Base-by-base conservation (phyloP, 30 jellyfish, hydroid and myxozoan species). In the Aurelia aurita complex sp. Pacific region DNA sequence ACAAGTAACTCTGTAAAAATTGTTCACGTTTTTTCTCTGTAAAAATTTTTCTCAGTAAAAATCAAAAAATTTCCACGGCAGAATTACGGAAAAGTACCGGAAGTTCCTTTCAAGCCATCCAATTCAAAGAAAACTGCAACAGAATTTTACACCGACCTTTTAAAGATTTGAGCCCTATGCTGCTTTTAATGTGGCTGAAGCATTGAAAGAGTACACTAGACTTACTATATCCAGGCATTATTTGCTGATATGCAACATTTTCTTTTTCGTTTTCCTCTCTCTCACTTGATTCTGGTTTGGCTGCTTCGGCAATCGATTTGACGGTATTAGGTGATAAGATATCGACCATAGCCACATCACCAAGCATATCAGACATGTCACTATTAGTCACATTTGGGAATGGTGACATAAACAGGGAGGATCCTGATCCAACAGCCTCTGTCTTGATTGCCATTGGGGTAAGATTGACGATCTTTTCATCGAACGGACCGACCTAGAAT, bases 381-480 rank as follows among this genome's bases (percentile, higher is more conserved):
- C 79, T 92, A 32, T 67, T 64, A 1, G 84, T 67, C 42, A 86
- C 72, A 70, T 92, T 68, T 69, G 61, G 89, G 38, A 92, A 92
- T 5, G 98, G 98, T 7, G 98, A 79, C 91, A 92, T 92, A 29
- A 86, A 72, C 70, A 92, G 86, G 40, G 91, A 86, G 6, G 92
- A 57, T 2, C 81, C 96, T 15, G 62, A 53, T 10, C 55, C 87
- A 9, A 64, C 17, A 17, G 70, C 81, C 34, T 67, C 78, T 15
- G 46, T 52, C 16, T 67, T 67, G 64, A 52, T 36, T 33, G 81
- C 43, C n/a, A 46, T 15, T 32, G 86, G 81, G 17, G 88, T 73
- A 64, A 52, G 68, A 42, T 66, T 17, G 5, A 54, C 69, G 61
- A 66, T 23, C 50, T 64, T 74, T 5, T 80, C 82, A 19, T 67